A percentile compares a stretch with the other conserved stretches of the same genome.
Conservation (phyloP, 1,140 invertebrate genomes). For the Heliconius nattereri region DNA sequence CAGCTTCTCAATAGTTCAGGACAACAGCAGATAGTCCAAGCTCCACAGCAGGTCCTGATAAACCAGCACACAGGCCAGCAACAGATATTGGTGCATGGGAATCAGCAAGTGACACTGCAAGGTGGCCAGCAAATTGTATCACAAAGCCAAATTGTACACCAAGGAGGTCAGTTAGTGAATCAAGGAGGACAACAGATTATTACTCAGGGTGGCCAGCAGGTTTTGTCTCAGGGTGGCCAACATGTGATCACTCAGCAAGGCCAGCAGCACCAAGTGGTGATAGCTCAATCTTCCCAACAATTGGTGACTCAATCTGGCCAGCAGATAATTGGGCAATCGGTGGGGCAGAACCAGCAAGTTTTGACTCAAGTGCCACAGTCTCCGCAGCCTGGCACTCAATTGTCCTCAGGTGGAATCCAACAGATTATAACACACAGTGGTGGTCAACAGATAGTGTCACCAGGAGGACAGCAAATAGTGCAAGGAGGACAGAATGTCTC, state of each 20-base stretch:
- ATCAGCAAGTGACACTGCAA: constrained; percentile 75
- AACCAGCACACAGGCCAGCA: constrained; percentile 76
- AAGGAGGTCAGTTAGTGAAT: constrained; percentile 72
- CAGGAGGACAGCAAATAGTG: constrained; percentile 73
- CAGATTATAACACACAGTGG: constrained; percentile 74
- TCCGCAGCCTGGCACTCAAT: constrained; percentile 62
- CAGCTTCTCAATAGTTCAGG: constrained; percentile 66
- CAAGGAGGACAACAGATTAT: constrained; percentile 74
- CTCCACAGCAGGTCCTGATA: constrained; percentile 71
- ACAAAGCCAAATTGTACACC: constrained; percentile 74
- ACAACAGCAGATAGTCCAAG: constrained; percentile 76
- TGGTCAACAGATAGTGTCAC: constrained; percentile 74
- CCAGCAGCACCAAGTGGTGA: constrained; percentile 74
- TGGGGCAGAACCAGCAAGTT: constrained; percentile 70
- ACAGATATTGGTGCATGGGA: constrained; percentile 76
- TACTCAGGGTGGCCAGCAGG: constrained; percentile 69
- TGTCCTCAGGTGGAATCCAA: constrained; percentile 62
- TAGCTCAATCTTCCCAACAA: constrained; percentile 70
- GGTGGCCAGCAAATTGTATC: constrained; percentile 74
- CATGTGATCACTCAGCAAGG: constrained; percentile 77
- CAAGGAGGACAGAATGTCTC: constrained; percentile 72
- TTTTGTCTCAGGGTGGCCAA: constrained; percentile 71
- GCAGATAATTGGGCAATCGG: constrained; percentile 71
- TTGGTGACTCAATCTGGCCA: constrained; percentile 70
- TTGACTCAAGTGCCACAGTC: constrained; percentile 71